Percentiles rank a stretch among this genome's conserved stretches.
phyloP scores from a whole-genome alignment of 2,113 vertebrate species.

The Syrrhaptes paradoxus region DNA sequence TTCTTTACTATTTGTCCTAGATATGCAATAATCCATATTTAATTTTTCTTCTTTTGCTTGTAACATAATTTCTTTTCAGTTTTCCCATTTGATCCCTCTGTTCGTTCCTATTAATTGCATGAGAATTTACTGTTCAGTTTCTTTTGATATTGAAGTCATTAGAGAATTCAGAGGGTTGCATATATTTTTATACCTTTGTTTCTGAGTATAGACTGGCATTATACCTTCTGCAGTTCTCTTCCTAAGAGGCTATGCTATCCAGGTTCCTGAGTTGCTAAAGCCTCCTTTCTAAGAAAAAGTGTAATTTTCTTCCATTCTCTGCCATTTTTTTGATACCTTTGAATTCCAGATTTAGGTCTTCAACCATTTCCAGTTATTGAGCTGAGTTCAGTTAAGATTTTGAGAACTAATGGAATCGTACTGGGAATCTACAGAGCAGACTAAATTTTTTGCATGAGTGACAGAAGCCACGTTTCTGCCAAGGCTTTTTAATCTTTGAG shows the following conservation, averaged over 20 bases:
- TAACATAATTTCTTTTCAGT: not conserved
- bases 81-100: not conserved
- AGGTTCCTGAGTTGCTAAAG: not conserved
- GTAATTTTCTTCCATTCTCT: not conserved
- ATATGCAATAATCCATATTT: not conserved
- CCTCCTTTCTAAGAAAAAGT: not conserved
- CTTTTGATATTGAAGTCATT: not conserved
- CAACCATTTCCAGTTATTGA: not conserved
- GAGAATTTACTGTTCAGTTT: not conserved
- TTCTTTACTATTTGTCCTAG: not conserved
- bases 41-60: not conserved
- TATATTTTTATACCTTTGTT: not conserved
- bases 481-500: not conserved
- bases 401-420: not conserved
- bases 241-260: not conserved
- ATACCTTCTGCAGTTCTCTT: not conserved
- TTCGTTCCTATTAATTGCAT: not conserved
- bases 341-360: not conserved
- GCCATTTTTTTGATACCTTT: not conserved
- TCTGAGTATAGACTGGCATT: not conserved
- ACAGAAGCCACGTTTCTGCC: not conserved
- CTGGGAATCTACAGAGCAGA: not conserved
- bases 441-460: not conserved
- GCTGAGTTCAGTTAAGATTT: not conserved
- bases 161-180: not conserved